These are phyloP conservation scores for Tinea semifulvella DNA, from an alignment of 2,888 invertebrate genomes.

Conservation along the genomic window DNA sequence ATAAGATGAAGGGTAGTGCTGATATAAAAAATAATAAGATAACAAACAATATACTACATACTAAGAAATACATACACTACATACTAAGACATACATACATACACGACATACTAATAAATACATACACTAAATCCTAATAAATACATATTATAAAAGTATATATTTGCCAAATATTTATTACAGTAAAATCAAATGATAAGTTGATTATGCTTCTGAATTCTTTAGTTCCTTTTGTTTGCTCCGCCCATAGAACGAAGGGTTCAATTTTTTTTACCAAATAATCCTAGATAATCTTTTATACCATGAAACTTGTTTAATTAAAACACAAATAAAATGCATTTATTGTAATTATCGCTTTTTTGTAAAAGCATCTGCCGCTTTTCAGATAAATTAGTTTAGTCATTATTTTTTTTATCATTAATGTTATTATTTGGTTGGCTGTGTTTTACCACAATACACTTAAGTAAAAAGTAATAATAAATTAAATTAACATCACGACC, in stretches of 20 bases:
- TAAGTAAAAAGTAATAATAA: too few relatives aligned
- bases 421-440: slow-evolving; percentile 1
- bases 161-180: too few relatives aligned
- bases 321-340: slow-evolving; percentile 51
- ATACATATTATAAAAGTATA: too few relatives aligned
- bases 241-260: slow-evolving; percentile 22
- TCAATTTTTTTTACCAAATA: slow-evolving; percentile 23
- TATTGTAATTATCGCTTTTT: slow-evolving; percentile 52
- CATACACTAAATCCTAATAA: too few relatives aligned
- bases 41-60: too few relatives aligned
- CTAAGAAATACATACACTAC: too few relatives aligned
- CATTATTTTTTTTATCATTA: slow-evolving; percentile 2
- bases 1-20: too few relatives aligned
- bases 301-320: slow-evolving; percentile 58
- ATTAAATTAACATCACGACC: too few relatives aligned
- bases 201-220: slow-evolving; percentile 12
- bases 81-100: too few relatives aligned
- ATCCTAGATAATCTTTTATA: slow-evolving; percentile 44
- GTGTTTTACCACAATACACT: too few relatives aligned
- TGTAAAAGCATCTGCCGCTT: slow-evolving; percentile 49
- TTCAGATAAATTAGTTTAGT: neutral
- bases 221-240: slow-evolving; percentile 16
- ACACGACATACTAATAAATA: too few relatives aligned
- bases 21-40: too few relatives aligned
- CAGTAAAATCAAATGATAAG: slow-evolving; percentile 4